Base-by-base conservation (phyloP, 2,113 vertebrate species). In the Lichenostomus cassidix region DNA sequence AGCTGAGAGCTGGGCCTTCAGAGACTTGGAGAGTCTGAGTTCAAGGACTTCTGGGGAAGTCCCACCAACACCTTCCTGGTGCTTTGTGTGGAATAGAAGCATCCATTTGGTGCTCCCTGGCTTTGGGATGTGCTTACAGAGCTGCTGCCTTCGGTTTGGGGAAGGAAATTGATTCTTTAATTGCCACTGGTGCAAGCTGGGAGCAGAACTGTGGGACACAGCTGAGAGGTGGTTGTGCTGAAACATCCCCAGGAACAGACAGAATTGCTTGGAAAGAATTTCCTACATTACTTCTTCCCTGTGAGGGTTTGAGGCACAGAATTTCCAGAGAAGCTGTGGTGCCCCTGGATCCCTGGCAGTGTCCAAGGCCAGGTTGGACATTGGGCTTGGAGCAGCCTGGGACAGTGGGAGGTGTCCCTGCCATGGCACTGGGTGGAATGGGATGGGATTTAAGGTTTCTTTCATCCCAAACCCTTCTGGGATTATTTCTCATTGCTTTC, bases 101-200 rank as follows among this genome's bases (percentile, higher is more conserved):
- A 21, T 31, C 22, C 11, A 22, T 24, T 7, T 6, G 62, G 31
- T 37, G 56, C 42, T 53, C 17, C 31, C 47, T 9, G 11, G 0
- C 15, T 8, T 41, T 0, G 4, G 15, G 3, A 4, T 1, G 50
- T 22, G 31, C 39, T 35, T 5, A 1, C 62, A 23, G 5, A 2
- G 62, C 78, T 80, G 63, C 92, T 83, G 42, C 62, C 47, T 37
- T 8, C n/a, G 10, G 0, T 18, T 0, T 3, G 8, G 29, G 28
- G 17, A 8, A 12, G 82, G 64, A 29, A 12, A 7, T 8, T 5
- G 5, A 16, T 16, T 16, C 68, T 37, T 5, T 5, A 3, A 6
- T 12, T 10, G 12, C 15, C 41, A 1, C 49, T 5, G 5, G 21
- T 28, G 58, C 29, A 11, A 15, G 49, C 46, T 44, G 80, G 7